Conservation (phyloP, 2,888 invertebrate genomes). For the Heliconius sara region DNA sequence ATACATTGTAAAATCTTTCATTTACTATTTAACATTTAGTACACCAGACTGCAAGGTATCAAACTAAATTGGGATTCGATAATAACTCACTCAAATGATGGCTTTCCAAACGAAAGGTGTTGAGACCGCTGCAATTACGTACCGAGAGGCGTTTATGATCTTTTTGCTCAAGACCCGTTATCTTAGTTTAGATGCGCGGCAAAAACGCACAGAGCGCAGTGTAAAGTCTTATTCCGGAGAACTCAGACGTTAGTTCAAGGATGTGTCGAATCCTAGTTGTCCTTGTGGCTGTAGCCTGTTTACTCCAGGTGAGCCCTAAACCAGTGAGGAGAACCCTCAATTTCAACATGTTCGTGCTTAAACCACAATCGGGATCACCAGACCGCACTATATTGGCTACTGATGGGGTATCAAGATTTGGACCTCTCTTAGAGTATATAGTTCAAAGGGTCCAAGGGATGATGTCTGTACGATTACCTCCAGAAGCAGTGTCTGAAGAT, state of each 20-base stretch:
- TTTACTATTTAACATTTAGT: background rate
- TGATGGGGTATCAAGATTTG: slow-evolving; percentile 84
- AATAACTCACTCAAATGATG: slow-evolving; percentile 74
- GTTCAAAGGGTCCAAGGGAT: slow-evolving; percentile 88
- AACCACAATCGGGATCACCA: slow-evolving; percentile 64
- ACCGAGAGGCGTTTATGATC: slow-evolving; percentile 77
- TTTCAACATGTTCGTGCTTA: slow-evolving; percentile 78
- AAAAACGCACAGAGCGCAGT: slow-evolving; percentile 73
- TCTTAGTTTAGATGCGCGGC: slow-evolving; percentile 74
- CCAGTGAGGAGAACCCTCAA: slow-evolving; percentile 75
- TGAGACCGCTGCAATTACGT: slow-evolving; percentile 76
- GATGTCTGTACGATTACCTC: slow-evolving; percentile 87
- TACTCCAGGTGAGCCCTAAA: slow-evolving; percentile 60
- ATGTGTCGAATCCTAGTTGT: slow-evolving; percentile 63
- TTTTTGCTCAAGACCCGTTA: slow-evolving; percentile 82
- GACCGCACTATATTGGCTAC: slow-evolving; percentile 67
- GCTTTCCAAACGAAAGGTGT: slow-evolving; percentile 83
- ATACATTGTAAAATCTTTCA: slow-evolving; percentile 15
- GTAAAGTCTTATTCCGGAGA: slow-evolving; percentile 61
- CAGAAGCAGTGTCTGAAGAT: slow-evolving; percentile 70
- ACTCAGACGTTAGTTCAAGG: slow-evolving; percentile 61
- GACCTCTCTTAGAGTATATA: slow-evolving; percentile 87
- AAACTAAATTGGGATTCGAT: slow-evolving; percentile 54
- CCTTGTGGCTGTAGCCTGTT: slow-evolving; percentile 62
- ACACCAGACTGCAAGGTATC: slow-evolving; percentile 39